phyloP scores from a whole-genome alignment of 2,888 invertebrate genomes.

The Macaria notata region DNA sequence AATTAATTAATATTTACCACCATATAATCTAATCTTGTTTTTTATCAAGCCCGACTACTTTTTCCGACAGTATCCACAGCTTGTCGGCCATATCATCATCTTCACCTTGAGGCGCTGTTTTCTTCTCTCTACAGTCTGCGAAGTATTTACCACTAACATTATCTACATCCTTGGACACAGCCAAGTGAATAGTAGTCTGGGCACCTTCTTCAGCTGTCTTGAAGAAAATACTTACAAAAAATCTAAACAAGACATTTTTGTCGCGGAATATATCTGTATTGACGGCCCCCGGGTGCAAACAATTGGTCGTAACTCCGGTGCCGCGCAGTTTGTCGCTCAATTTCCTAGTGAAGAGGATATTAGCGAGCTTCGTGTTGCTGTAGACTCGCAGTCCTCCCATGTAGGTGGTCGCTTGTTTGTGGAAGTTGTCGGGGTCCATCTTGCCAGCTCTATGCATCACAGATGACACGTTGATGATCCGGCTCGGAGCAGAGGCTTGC shows the following conservation, averaged over 20 bases:
- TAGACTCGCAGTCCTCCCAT: constrained; percentile 68
- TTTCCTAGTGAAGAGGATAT: constrained; percentile 86
- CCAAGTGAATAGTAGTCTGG: constrained; percentile 87
- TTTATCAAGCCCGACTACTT: constrained; percentile 26
- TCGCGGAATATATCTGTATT: constrained; percentile 89
- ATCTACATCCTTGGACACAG: constrained; percentile 86
- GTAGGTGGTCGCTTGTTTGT: constrained; percentile 82
- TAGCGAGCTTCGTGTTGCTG: constrained; percentile 90
- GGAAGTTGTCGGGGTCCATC: constrained; percentile 85
- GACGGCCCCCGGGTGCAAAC: constrained; percentile 91
- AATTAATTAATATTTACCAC: no score
- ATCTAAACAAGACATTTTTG: constrained; percentile 81
- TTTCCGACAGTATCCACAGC: constrained; percentile 89
- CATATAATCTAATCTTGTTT: constrained; percentile 12
- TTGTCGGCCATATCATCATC: constrained; percentile 86
- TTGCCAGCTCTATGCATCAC: constrained; percentile 85
- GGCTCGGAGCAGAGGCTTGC: constrained; percentile 85
- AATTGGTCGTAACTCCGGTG: constrained; percentile 88
- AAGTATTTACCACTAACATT: constrained; percentile 89
- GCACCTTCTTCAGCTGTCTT: constrained; percentile 84
- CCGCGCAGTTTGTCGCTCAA: constrained; percentile 83
- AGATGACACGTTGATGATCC: constrained; percentile 90
- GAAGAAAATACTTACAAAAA: constrained; percentile 34
- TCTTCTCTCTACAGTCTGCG: constrained; percentile 85
- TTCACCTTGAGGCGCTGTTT: constrained; percentile 77